Evolutionary conservation across 2,888 invertebrate species (phyloP).

Genomic region (Malthinus flaveolus): DNA sequence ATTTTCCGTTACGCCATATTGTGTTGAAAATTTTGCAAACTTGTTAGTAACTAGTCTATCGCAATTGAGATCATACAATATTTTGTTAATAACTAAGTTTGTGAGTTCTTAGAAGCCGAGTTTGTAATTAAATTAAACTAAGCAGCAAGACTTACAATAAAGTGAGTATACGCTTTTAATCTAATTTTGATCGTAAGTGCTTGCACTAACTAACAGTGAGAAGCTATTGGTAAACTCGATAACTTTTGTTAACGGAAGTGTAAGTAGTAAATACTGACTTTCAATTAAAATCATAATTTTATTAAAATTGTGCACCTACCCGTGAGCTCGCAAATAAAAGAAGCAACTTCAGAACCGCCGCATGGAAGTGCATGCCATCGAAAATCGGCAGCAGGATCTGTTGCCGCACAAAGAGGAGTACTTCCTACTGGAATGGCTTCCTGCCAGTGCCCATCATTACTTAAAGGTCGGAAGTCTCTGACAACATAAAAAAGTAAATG

Average conservation of each 20-base stretch:
- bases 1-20: too few relatives aligned
- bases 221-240: not conserved
- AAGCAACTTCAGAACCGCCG: constrained; percentile 76
- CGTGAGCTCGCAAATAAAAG: constrained; percentile 79
- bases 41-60: not conserved
- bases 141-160: not conserved
- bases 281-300: not conserved
- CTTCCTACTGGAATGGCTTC: constrained; percentile 64
- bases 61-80: constrained; percentile 1
- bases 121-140: not conserved
- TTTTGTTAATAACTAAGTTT: not conserved
- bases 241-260: not conserved
- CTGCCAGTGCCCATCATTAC: constrained; percentile 74
- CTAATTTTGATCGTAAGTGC: not conserved
- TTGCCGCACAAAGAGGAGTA: constrained; percentile 71
- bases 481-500: constrained; percentile 12
- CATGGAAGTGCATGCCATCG: constrained; percentile 77
- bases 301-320: constrained; percentile 56
- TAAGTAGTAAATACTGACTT: not conserved
- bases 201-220: too few relatives aligned
- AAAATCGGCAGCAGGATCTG: constrained; percentile 76
- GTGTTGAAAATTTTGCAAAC: too few relatives aligned
- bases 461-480: constrained; percentile 65
- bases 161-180: not conserved
- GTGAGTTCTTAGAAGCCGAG: not conserved